Percentiles rank a stretch among this genome's conserved stretches.
Conservation (phyloP, 2,888 invertebrate species). For the Notodonta ziczac region DNA sequence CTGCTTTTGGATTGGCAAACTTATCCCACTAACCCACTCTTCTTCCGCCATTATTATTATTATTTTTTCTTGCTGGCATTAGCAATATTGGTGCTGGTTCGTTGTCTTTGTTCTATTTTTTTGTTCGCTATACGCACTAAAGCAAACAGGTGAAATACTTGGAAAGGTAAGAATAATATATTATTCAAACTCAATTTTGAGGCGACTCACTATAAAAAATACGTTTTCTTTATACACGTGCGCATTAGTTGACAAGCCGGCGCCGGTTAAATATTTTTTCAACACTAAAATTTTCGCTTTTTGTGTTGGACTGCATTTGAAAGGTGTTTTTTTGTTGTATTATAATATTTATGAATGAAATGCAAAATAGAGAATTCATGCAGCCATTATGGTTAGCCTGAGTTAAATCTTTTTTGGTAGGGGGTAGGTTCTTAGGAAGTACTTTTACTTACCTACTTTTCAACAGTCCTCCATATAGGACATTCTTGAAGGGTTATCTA, state of each 20-base stretch:
- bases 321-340: slow-evolving; percentile 5
- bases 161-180: slow-evolving; percentile 24
- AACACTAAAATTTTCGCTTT: slow-evolving; percentile 20
- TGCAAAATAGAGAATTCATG: neutral
- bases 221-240: slow-evolving; percentile 34
- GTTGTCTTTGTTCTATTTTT: slow-evolving; percentile 26
- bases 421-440: no score
- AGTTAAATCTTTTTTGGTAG: no score
- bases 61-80: slow-evolving; percentile 23
- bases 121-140: slow-evolving; percentile 15
- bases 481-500: no score
- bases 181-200: neutral
- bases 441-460: no score
- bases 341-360: slow-evolving; percentile 5
- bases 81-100: slow-evolving; percentile 26
- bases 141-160: slow-evolving; percentile 5
- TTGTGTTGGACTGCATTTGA: slow-evolving; percentile 15
- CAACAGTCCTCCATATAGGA: no score
- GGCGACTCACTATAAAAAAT: neutral
- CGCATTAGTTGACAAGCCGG: slow-evolving; percentile 44
- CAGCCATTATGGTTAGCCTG: no score
- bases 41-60: slow-evolving; percentile 8
- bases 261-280: slow-evolving; percentile 28
- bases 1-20: neutral
- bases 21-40: neutral